Conservation (phyloP, 1,140 invertebrate genomes). For the Popillia japonica region DNA sequence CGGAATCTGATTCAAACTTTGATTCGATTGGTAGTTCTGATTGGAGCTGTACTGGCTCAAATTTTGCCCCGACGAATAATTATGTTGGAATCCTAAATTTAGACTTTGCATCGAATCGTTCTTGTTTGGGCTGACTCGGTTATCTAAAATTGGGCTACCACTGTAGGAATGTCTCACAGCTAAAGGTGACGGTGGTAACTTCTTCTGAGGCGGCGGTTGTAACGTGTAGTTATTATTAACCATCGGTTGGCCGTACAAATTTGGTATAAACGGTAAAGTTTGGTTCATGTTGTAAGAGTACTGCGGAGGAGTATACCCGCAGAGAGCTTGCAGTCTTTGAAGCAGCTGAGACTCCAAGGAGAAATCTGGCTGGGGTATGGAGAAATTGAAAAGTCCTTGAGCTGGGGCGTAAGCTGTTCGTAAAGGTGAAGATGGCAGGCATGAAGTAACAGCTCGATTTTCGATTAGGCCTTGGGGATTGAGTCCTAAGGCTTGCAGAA, state of each 20-base stretch:
- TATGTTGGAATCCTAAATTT: conserved; percentile 47
- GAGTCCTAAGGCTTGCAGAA: conserved; percentile 53
- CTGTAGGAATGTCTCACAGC: conserved; percentile 53
- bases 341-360: conserved; percentile 53
- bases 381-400: conserved; percentile 50
- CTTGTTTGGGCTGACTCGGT: conserved; percentile 50
- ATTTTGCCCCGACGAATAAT: conserved; percentile 50
- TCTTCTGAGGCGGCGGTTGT: conserved; percentile 53
- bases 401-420: conserved; percentile 51
- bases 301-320: conserved; percentile 49
- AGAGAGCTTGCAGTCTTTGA: conserved; percentile 54
- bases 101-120: conserved; percentile 49
- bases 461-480: conserved; percentile 55
- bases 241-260: conserved; percentile 47
- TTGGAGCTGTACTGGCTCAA: conserved; percentile 34
- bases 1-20: conserved; percentile 48
- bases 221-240: conserved; percentile 56
- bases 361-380: conserved; percentile 46
- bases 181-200: conserved; percentile 53
- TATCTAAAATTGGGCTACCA: conserved; percentile 55
- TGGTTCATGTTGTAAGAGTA: conserved; percentile 46
- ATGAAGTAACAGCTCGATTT: conserved; percentile 53
- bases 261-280: conserved; percentile 29
- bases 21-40: conserved; percentile 39
- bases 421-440: conserved; percentile 54